A percentile compares a stretch with the other conserved stretches of the same genome.
These are phyloP conservation scores for Metridium senile DNA, from an alignment of 92 coral and sea anemone genomes.

Conservation along the genomic window DNA sequence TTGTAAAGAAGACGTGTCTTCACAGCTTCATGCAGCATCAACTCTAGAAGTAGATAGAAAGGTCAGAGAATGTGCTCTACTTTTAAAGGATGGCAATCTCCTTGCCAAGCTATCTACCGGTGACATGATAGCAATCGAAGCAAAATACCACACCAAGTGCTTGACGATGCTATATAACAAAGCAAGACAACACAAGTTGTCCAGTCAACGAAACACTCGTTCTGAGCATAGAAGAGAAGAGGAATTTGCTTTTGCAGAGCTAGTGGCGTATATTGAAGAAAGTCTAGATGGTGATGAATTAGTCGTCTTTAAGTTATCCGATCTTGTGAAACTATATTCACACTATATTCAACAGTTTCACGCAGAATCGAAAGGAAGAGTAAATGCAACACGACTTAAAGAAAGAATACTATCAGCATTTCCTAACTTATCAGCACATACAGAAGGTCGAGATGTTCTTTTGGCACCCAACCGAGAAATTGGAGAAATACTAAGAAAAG, in stretches of 20 bases:
- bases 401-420: conserved; percentile 45
- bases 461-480: conserved; percentile 54
- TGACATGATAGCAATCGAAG: conserved; percentile 50
- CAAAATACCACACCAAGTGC: conserved; percentile 44
- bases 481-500: conserved; percentile 38
- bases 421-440: conserved; percentile 53
- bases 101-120: conserved; percentile 36
- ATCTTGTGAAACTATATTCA: conserved; percentile 42
- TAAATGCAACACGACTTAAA: conserved; percentile 40
- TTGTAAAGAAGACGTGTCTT: background rate
- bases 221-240: background rate
- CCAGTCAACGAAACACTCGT: background rate
- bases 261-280: conserved; percentile 59
- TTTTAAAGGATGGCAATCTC: conserved; percentile 39
- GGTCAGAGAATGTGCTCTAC: conserved; percentile 26
- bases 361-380: conserved; percentile 13
- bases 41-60: conserved; percentile 18
- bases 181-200: conserved; percentile 20
- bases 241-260: conserved; percentile 35
- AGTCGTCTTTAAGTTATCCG: conserved; percentile 51
- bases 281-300: conserved; percentile 45
- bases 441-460: conserved; percentile 53
- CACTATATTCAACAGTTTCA: conserved; percentile 29
- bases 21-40: conserved; percentile 12
- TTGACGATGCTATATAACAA: conserved; percentile 34